Evolutionary conservation across 2,888 invertebrate species (phyloP).

Genomic region (Charanyca ferruginea): DNA sequence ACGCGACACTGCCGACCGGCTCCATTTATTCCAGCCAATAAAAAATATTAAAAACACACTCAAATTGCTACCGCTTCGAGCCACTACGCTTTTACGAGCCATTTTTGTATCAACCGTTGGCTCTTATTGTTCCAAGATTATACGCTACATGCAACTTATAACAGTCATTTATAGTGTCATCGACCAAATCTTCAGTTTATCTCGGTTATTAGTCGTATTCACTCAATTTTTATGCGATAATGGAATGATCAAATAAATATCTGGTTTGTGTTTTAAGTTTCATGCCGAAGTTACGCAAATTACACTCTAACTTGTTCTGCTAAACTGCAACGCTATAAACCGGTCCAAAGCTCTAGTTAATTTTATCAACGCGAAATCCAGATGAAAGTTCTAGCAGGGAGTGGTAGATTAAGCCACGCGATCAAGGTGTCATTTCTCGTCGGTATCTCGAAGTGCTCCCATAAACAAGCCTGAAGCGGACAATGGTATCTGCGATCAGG

Average conservation of each 20-base stretch:
- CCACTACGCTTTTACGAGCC: constrained; percentile 67
- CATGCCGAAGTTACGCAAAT: neutral
- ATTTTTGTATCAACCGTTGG: constrained; percentile 62
- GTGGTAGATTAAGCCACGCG: constrained; percentile 76
- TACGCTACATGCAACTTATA: constrained; percentile 55
- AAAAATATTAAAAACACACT: constrained; percentile 76
- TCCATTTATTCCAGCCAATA: constrained; percentile 71
- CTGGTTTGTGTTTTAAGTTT: neutral
- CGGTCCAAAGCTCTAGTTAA: constrained; percentile 47
- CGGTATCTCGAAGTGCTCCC: constrained; percentile 80
- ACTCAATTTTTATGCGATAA: constrained; percentile 11
- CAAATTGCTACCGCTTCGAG: constrained; percentile 73
- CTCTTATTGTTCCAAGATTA: constrained; percentile 62
- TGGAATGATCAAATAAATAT: constrained; percentile 19
- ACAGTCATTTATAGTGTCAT: constrained; percentile 40
- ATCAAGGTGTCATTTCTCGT: constrained; percentile 81
- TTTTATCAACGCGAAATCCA: constrained; percentile 55
- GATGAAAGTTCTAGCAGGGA: constrained; percentile 63
- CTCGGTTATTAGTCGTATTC: constrained; percentile 17
- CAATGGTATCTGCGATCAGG: constrained; percentile 87
- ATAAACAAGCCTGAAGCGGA: constrained; percentile 85
- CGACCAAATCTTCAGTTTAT: constrained; percentile 31
- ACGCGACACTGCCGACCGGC: constrained; percentile 71
- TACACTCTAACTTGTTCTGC: constrained; percentile 25
- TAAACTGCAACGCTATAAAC: constrained; percentile 35